Base-by-base conservation (phyloP, 2,888 invertebrate genomes). In the Camptogramma bilineatum region DNA sequence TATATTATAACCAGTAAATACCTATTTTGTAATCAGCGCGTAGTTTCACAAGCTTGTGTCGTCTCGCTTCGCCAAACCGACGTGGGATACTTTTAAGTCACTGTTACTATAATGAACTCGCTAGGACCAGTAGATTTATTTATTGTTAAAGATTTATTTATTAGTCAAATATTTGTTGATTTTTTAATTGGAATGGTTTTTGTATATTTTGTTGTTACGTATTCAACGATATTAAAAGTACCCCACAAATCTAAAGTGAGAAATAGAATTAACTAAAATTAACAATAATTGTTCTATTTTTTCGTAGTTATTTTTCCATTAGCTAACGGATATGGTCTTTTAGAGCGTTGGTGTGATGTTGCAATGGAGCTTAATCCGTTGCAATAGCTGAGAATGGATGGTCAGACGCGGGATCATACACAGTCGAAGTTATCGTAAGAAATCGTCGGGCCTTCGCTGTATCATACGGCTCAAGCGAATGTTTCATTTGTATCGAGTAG, bases 251-350 rank as follows among this genome's bases (percentile, higher is more conserved):
- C 70, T 76, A 82, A 84, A 86, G 85, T 83, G 86, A 87, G 79
- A 82, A 67, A 62, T 69, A 68, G 58, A 57, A 52, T 53, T 56
- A 69, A 68, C 21, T 44, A 17, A 56, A 60, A 46, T 39, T 69
- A 65, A 59, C 56, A 56, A 63, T 56, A 75, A 72, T 83, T 84
- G 86, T 87, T 86, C 83, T 85, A 83, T 86, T 87, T 85, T 90
- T 91, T 89, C 85, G 88, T 90, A 90, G 90, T 85, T 84, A 83
- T 90, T 88, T 87, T 84, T 75, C 84, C 77, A 77, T 64, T 79
- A 73, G 74, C 78, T 78, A 79, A 75, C 67, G 73, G 69, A 73
- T 70, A 66, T 74, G 75, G 72, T 75, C 62, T 73, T 77, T 67
- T 73, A 73, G 67, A 72, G 70, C 64, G 68, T 68, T 68, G 69